Evolutionary conservation across 1,140 invertebrate genomes (phyloP).

Genomic region (Portunus trituberculatus): DNA sequence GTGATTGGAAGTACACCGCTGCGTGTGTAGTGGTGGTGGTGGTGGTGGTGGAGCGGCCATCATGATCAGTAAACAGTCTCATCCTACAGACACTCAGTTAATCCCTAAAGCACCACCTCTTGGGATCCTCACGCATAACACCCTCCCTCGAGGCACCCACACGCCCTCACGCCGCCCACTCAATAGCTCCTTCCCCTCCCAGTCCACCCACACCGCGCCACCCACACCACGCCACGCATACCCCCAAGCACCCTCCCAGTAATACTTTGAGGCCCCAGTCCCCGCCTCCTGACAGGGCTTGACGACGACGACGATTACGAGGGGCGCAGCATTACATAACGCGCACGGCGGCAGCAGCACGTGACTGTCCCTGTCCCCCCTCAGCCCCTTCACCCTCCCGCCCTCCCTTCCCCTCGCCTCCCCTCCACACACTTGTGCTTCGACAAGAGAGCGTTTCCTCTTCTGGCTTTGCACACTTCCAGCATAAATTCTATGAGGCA

Average conservation of each 20-base stretch:
- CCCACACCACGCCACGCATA: too few species aligned
- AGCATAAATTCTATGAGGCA: too few species aligned
- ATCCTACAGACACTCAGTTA: too few species aligned
- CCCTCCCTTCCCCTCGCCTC: background rate
- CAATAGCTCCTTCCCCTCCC: background rate
- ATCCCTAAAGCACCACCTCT: background rate
- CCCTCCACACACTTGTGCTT: background rate
- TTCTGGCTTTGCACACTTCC: too few species aligned
- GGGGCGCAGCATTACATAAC: background rate
- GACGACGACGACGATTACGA: background rate
- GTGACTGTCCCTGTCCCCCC: background rate
- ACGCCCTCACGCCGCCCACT: background rate
- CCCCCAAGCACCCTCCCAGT: too few species aligned
- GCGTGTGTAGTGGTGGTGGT: background rate
- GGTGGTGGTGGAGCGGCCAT: background rate
- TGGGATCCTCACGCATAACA: background rate
- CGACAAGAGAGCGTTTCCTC: background rate
- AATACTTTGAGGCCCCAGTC: background rate
- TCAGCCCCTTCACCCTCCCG: too few species aligned
- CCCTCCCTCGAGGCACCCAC: background rate
- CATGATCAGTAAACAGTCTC: background rate
- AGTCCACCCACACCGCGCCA: background rate
- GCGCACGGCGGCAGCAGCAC: slow-evolving; percentile 2
- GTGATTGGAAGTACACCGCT: background rate
- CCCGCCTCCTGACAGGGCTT: background rate